These are phyloP conservation scores for Centroberyx gerrardi DNA, from an alignment of 2,797 vertebrate species.

Conservation along the genomic window DNA sequence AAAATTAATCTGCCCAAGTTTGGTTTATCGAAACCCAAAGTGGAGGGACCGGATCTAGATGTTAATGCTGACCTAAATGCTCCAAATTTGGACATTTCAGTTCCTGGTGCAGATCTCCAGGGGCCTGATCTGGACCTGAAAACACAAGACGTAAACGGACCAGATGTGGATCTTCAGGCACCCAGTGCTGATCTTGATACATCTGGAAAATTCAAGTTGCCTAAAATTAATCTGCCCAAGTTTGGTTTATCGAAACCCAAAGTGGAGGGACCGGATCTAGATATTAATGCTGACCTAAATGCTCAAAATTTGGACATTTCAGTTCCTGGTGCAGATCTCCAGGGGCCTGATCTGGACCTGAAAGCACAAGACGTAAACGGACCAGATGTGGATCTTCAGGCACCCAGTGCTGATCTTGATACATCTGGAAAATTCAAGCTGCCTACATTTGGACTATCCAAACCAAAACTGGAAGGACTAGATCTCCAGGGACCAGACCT, in stretches of 20 bases:
- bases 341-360: too few species aligned
- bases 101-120: conserved; percentile 13
- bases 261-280: not conserved
- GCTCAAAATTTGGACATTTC: conserved; percentile 12
- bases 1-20: conserved; percentile 4
- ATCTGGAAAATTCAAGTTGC: not conserved
- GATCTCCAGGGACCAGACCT: conserved; percentile 38
- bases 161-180: conserved; percentile 17
- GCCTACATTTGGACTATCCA: not conserved
- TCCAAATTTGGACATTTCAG: conserved; percentile 15
- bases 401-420: conserved; percentile 21
- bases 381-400: conserved; percentile 19
- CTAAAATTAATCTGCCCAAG: conserved; percentile 3
- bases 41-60: not conserved
- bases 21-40: not conserved
- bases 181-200: conserved; percentile 23
- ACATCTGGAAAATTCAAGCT: not conserved
- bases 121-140: too few species aligned
- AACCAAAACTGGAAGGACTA: not conserved
- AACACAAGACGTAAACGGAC: too few species aligned
- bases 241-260: not conserved
- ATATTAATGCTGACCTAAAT: too few species aligned
- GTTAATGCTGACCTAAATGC: too few species aligned
- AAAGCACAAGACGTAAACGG: too few species aligned
- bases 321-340: conserved; percentile 13